Percentiles rank a stretch among this genome's conserved stretches.
These are phyloP conservation scores for Odontamblyopus lacepedii DNA, from an alignment of 2,797 vertebrate genomes.

Conservation along the genomic window DNA sequence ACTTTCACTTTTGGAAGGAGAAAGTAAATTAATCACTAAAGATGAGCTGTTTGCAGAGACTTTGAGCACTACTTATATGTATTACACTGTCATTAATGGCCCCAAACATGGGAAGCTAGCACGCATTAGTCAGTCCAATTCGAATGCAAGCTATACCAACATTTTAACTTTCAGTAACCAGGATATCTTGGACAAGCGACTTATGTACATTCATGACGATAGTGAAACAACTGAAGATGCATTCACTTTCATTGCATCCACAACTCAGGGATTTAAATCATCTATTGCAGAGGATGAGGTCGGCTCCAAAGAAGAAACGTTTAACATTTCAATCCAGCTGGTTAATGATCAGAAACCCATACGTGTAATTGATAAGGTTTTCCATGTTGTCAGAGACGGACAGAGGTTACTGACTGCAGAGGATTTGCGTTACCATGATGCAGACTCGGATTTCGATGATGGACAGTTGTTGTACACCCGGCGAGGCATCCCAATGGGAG, in stretches of 20 bases:
- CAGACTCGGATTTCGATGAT: constrained; percentile 87
- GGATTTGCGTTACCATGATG: constrained; percentile 86
- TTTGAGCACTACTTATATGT: constrained; percentile 77
- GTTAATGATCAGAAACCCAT: constrained; percentile 90
- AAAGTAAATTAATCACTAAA: constrained; percentile 86
- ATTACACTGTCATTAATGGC: constrained; percentile 80
- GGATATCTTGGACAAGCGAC: constrained; percentile 78
- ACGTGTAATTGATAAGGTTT: constrained; percentile 83
- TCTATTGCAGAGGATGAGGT: constrained; percentile 45
- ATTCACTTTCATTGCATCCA: constrained; percentile 81
- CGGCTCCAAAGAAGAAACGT: constrained; percentile 75
- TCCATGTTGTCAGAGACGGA: constrained; percentile 81
- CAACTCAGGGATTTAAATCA: constrained; percentile 56
- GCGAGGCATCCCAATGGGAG: constrained; percentile 87
- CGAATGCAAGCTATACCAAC: constrained; percentile 74
- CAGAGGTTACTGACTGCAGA: constrained; percentile 83
- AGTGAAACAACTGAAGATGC: constrained; percentile 84
- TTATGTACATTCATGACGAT: constrained; percentile 90
- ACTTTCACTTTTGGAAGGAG: constrained; percentile 87
- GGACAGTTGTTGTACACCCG: constrained; percentile 84
- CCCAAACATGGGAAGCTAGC: constrained; percentile 84
- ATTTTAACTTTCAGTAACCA: constrained; percentile 82
- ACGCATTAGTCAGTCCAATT: constrained; percentile 79
- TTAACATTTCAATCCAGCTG: constrained; percentile 82
- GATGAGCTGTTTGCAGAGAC: constrained; percentile 84